phyloP scores from a whole-genome alignment of 2,797 vertebrate species.

The Sebastes vulpes region DNA sequence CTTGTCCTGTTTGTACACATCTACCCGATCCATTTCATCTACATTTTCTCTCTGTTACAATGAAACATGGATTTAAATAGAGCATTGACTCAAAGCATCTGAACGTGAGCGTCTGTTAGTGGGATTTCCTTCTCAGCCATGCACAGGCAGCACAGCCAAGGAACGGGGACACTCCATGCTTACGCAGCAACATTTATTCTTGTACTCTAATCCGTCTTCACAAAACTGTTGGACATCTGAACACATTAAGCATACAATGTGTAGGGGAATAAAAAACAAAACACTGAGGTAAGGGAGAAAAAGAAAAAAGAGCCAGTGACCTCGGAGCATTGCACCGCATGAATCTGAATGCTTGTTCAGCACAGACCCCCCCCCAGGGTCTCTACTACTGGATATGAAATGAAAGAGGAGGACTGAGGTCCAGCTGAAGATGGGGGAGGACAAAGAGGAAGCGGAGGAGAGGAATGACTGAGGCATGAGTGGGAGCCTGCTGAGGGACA shows the following conservation, averaged over 20 bases:
- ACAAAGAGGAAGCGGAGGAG: not conserved
- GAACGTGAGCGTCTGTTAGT: not conserved
- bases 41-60: not conserved
- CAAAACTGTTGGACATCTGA: constrained; percentile 5
- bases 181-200: constrained; percentile 19
- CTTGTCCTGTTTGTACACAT: not conserved
- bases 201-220: constrained; percentile 17
- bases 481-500: not conserved
- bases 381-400: not conserved
- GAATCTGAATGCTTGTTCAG: constrained; percentile 11
- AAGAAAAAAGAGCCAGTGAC: constrained; percentile 11
- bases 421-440: not conserved
- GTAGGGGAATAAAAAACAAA: constrained; percentile 2
- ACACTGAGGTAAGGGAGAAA: not conserved
- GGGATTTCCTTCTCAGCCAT: constrained; percentile 4
- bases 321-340: constrained; percentile 29
- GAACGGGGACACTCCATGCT: not conserved
- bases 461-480: not conserved
- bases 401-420: not conserved
- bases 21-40: not conserved
- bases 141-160: not conserved
- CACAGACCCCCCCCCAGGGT: not conserved
- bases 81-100: not conserved
- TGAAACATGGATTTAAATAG: not conserved
- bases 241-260: constrained; percentile 5